Evolutionary conservation across 1,140 invertebrate species (phyloP).

Genomic region (Drepana arcuata): DNA sequence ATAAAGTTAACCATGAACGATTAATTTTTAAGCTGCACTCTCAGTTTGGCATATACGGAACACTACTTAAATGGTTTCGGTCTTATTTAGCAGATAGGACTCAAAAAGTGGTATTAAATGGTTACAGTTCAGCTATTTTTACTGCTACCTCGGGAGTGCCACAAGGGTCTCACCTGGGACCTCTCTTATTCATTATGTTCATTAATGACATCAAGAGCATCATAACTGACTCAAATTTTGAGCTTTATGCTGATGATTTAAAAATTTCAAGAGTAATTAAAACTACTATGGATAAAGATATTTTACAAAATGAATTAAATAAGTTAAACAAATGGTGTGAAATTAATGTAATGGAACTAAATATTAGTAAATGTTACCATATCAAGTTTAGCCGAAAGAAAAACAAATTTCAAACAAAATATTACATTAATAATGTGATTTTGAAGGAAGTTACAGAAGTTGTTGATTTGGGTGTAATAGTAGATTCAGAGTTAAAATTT

Average conservation of each 20-base stretch:
- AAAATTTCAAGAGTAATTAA: neutral
- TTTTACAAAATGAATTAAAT: slow-evolving; percentile 2
- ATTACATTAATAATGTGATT: neutral
- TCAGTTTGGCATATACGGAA: too few species aligned
- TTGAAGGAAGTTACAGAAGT: neutral
- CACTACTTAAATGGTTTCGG: too few species aligned
- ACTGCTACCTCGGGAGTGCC: too few species aligned
- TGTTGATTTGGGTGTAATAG: neutral
- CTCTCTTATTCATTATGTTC: too few species aligned
- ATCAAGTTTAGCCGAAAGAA: neutral
- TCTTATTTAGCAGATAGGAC: too few species aligned
- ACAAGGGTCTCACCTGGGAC: too few species aligned
- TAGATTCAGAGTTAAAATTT: neutral
- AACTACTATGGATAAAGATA: neutral
- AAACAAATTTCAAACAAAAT: neutral
- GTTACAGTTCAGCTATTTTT: too few species aligned
- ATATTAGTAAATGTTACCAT: slow-evolving; percentile 2
- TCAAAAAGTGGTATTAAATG: too few species aligned
- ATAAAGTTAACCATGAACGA: too few species aligned
- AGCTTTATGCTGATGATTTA: slow-evolving; percentile 4
- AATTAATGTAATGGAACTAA: slow-evolving; percentile 2
- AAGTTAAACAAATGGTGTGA: slow-evolving; percentile 1
- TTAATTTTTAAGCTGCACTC: too few species aligned
- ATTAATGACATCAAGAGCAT: slow-evolving; percentile 2
- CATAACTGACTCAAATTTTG: neutral